Conservation (phyloP, 2,113 vertebrate species). For the Serilophus lunatus region DNA sequence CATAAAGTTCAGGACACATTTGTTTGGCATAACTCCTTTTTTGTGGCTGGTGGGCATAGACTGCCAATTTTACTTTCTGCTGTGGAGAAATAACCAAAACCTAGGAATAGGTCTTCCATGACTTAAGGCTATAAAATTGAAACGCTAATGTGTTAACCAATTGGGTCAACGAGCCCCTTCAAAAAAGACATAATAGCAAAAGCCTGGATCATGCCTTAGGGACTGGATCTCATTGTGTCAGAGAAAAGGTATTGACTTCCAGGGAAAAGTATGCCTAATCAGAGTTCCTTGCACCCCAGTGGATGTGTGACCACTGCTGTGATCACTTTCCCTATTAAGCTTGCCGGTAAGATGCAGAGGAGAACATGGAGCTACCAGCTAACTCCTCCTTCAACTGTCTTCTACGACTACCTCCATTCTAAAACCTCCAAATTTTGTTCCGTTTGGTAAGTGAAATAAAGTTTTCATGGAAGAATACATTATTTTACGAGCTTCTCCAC, state of each 20-base stretch:
- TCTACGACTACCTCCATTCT: not conserved
- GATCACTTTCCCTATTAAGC: not conserved
- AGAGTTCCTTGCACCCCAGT: not conserved
- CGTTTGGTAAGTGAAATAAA: not conserved
- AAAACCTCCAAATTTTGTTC: not conserved
- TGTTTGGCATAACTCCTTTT: not conserved
- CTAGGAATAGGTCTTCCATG: not conserved
- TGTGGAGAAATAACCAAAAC: not conserved
- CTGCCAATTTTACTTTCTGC: not conserved
- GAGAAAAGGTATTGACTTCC: not conserved
- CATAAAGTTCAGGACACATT: constrained; percentile 22
- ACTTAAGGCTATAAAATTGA: constrained; percentile 34
- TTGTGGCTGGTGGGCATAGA: not conserved
- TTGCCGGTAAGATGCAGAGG: not conserved
- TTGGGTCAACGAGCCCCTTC: constrained; percentile 38
- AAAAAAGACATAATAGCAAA: constrained; percentile 33
- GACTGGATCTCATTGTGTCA: not conserved
- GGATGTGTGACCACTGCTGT: not conserved
- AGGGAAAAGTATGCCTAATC: not conserved
- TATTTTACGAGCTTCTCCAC: not conserved
- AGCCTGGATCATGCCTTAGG: constrained; percentile 17
- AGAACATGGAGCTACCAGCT: not conserved
- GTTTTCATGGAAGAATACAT: not conserved
- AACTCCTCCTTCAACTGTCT: not conserved
- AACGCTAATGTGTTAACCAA: constrained; percentile 47